Base-by-base conservation (phyloP, 2,797 vertebrate species). In the Taenioides sp. region DNA sequence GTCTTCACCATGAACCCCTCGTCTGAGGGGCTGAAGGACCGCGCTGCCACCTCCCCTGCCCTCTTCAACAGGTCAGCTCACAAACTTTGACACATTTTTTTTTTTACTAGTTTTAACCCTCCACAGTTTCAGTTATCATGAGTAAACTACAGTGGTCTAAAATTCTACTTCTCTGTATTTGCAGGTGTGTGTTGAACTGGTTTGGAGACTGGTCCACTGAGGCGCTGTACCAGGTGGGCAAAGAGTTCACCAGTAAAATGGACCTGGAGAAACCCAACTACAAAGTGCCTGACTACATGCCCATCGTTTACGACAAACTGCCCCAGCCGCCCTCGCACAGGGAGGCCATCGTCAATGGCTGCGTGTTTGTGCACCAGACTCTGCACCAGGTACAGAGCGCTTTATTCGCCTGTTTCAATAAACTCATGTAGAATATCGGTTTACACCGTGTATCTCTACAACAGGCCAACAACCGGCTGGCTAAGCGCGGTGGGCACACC, bases 1-100 rank as follows among this genome's bases (percentile, higher is more conserved):
- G 98, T 99, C 75, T 99, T 99, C 92, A 99, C 98, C 86, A 99
- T 99, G 98, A 99, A 99, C 83, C 98, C 98, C 0, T 99, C 98
- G 28, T 99, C 98, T 0, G 98, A 99, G 87, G 98, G 98, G 5
- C 92, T 99, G 85, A 99, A 99, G 92, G 98, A 99, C 91, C 92
- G 98, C 3, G 98, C 98, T 0, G 98, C 98, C 82, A 99, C 98
- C 1, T 99, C 98, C 17, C 98, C 98, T 27, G 98, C 98, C 0
- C 97, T 99, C 11, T 99, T 99, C 91, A 99, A 99, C 92, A 98
- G 98, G 98, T 98, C 65, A n/a, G 34, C 10, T 9, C n/a, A 2
- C n/a, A 54, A 1, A 6, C 50, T 10, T 10, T 37, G 34, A 37
- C 34, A n/a, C n/a, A n/a, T n/a, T n/a, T n/a, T 34, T 34, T 34